Conservation (phyloP, 2,113 vertebrate genomes). For the Mastomys natalensis region DNA sequence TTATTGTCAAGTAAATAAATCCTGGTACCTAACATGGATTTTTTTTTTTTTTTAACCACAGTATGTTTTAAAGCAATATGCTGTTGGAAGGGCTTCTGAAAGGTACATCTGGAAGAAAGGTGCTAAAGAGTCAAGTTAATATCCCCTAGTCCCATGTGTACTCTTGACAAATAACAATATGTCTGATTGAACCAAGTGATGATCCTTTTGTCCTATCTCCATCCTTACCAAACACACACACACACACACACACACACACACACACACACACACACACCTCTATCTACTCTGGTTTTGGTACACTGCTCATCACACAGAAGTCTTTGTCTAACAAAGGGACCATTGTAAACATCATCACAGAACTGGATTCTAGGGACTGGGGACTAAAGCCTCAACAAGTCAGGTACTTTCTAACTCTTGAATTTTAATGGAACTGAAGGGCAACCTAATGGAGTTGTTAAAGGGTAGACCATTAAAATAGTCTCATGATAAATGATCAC, state of each 20-base stretch:
- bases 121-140: background rate
- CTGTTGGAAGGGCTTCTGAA: background rate
- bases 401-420: background rate
- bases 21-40: background rate
- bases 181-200: background rate
- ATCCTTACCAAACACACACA: background rate
- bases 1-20: constrained; percentile 32
- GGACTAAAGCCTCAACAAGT: background rate
- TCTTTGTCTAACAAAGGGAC: background rate
- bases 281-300: background rate
- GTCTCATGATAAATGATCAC: background rate
- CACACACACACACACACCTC: too few species aligned
- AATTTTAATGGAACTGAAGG: constrained; percentile 43
- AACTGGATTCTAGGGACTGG: background rate
- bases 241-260: background rate
- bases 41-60: background rate
- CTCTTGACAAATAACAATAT: background rate
- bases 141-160: background rate
- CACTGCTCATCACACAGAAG: background rate
- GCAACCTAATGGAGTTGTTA: background rate
- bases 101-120: background rate
- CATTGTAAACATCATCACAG: background rate
- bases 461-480: constrained; percentile 11
- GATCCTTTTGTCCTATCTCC: background rate
- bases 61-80: background rate